phyloP scores from a whole-genome alignment of 2,888 invertebrate species.

The Lottia scabra region DNA sequence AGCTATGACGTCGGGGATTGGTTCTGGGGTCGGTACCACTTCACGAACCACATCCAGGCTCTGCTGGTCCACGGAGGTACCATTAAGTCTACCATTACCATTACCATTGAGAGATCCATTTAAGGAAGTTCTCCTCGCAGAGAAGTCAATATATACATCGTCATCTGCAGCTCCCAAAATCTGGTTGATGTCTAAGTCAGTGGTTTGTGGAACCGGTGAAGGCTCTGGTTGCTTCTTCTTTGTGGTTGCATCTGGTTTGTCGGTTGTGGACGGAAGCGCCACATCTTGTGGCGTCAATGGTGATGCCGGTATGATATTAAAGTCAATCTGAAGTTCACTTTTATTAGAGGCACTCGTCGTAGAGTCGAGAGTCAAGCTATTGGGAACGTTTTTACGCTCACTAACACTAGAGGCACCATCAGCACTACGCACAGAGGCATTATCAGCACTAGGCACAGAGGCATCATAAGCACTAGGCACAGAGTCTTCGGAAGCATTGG shows the following conservation, averaged over 20 bases:
- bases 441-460: not conserved
- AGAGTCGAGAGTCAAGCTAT: not conserved
- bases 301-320: not conserved
- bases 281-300: conserved; percentile 1
- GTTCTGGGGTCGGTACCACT: not conserved
- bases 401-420: not conserved
- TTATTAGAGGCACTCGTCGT: not conserved
- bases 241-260: not conserved
- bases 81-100: not conserved
- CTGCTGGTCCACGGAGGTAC: not conserved
- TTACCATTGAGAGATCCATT: not conserved
- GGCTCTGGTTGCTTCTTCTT: not conserved
- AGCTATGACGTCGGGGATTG: not conserved
- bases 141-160: not conserved
- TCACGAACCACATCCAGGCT: not conserved
- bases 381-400: not conserved
- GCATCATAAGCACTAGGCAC: too few species aligned
- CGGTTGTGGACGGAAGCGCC: not conserved
- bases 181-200: not conserved
- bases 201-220: not conserved
- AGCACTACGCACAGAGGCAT: not conserved
- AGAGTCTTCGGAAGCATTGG: too few species aligned
- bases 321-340: not conserved
- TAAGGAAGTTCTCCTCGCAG: not conserved
- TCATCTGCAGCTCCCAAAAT: not conserved